phyloP scores from a whole-genome alignment of 2,113 vertebrate genomes.

The Prunella fulvescens region DNA sequence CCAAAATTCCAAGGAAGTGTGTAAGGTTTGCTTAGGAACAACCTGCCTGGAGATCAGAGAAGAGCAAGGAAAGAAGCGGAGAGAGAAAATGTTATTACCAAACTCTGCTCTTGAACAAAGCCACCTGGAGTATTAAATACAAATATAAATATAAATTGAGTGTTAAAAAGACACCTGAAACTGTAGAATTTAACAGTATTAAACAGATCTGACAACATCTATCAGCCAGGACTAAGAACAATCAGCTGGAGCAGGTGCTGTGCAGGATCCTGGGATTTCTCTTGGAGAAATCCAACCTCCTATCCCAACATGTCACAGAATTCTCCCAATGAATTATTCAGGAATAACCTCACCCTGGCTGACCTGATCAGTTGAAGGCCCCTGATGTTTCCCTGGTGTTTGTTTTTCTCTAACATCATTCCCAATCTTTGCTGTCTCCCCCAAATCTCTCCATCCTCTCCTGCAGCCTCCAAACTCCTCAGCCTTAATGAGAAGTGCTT shows the following conservation, averaged over 20 bases:
- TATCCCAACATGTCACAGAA: neutral
- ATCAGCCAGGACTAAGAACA: neutral
- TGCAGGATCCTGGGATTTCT: rapidly evolving
- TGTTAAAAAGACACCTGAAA: neutral
- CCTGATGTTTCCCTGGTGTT: neutral
- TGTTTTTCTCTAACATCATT: neutral
- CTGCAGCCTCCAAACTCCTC: neutral
- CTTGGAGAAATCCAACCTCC: neutral
- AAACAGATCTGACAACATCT: neutral
- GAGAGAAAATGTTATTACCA: neutral
- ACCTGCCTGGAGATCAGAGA: neutral
- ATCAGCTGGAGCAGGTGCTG: neutral
- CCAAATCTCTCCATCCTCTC: neutral
- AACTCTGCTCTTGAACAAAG: neutral
- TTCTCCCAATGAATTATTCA: neutral
- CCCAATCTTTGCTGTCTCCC: neutral
- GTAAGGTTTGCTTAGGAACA: neutral
- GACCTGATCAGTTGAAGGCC: neutral
- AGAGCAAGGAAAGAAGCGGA: neutral
- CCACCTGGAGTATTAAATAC: neutral
- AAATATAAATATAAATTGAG: neutral
- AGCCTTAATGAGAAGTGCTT: neutral
- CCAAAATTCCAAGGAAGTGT: neutral
- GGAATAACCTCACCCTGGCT: neutral
- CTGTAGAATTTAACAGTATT: too few species aligned